These are phyloP conservation scores for Cryptoblepharus egeriae DNA, from an alignment of 2,797 vertebrate species.

Conservation along the genomic window DNA sequence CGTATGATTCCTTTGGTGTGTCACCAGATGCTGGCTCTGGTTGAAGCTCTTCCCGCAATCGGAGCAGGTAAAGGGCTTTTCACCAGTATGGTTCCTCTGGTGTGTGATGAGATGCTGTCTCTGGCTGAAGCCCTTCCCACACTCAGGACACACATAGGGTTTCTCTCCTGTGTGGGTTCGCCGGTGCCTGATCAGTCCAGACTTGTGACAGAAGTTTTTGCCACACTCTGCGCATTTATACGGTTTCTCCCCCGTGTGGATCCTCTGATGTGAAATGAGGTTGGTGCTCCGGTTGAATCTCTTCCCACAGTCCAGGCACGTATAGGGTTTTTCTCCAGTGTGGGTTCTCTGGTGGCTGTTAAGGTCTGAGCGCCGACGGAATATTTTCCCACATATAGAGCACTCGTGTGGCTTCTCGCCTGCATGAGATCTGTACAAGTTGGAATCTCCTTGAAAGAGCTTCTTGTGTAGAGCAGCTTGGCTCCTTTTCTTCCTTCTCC, in stretches of 20 bases:
- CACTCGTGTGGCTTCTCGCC: background rate
- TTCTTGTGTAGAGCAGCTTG: background rate
- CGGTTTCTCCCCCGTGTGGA: too few species aligned
- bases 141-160: background rate
- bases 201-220: slow-evolving; percentile 18
- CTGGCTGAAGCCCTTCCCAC: slow-evolving; percentile 11
- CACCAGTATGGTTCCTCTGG: background rate
- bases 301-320: too few species aligned
- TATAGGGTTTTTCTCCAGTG: too few species aligned
- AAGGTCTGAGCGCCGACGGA: background rate
- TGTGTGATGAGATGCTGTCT: background rate
- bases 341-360: slow-evolving; percentile 14
- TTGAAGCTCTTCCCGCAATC: slow-evolving; percentile 17
- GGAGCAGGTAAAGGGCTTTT: slow-evolving; percentile 3
- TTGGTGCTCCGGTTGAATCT: too few species aligned
- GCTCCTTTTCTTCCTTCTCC: background rate
- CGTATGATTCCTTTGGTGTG: background rate
- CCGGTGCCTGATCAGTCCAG: background rate
- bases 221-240: background rate
- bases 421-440: background rate
- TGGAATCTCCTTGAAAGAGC: background rate
- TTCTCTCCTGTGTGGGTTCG: too few species aligned
- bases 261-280: too few species aligned
- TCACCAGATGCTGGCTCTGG: background rate
- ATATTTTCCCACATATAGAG: background rate